phyloP scores from a whole-genome alignment of 1,140 invertebrate species.

The Rhynchophorus ferrugineus region DNA sequence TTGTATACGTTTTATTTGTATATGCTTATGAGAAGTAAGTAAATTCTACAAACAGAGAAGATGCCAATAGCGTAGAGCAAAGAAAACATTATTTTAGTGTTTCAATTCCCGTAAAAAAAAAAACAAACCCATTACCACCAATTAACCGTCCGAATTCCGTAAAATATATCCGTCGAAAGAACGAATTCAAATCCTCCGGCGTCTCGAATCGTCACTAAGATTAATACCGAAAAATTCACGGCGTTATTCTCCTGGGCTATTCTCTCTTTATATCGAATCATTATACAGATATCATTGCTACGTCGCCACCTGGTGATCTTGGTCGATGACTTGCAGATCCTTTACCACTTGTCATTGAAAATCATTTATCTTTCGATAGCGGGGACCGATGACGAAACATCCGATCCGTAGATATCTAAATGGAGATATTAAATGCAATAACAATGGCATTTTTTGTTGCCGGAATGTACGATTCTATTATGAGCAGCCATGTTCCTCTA shows the following conservation, averaged over 20 bases:
- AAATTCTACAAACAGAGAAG: too few species aligned
- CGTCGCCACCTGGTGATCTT: constrained; percentile 24
- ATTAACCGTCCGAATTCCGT: too few species aligned
- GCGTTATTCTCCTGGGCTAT: constrained; percentile 13
- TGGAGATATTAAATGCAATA: constrained; percentile 22
- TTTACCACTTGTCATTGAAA: constrained; percentile 20
- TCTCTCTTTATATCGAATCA: constrained; percentile 20
- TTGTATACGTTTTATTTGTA: too few species aligned
- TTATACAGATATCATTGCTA: constrained; percentile 25
- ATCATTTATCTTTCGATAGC: constrained; percentile 16
- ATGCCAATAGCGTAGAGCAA: too few species aligned
- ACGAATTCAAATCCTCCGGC: too few species aligned
- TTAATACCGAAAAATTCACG: constrained; percentile 10
- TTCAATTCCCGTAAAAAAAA: too few species aligned
- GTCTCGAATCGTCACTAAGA: constrained; percentile 14
- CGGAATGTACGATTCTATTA: not conserved
- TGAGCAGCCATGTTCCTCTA: not conserved
- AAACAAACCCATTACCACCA: too few species aligned
- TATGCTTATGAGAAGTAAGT: too few species aligned
- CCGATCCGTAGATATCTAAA: constrained; percentile 15
- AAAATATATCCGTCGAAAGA: too few species aligned
- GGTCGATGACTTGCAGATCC: constrained; percentile 19
- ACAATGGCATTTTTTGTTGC: constrained; percentile 15
- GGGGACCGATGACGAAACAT: constrained; percentile 16
- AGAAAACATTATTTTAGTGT: too few species aligned